These are phyloP conservation scores for Hyaena hyaena DNA, from an alignment of 2,113 vertebrate genomes.

Conservation along the genomic window DNA sequence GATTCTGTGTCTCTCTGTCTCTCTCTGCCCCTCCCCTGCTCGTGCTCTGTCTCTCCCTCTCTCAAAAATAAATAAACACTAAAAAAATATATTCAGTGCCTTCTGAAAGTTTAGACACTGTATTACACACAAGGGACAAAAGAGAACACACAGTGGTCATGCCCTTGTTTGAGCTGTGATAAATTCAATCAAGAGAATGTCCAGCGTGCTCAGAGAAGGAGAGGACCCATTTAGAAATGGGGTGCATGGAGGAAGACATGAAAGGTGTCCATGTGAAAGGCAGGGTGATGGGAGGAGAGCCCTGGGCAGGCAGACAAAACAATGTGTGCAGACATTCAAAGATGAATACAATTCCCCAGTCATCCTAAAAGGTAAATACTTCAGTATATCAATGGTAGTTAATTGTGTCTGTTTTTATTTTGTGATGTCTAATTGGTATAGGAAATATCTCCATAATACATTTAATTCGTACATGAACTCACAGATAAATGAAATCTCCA, in stretches of 20 bases:
- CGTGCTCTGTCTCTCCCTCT: too few relatives aligned
- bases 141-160: background rate
- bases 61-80: too few relatives aligned
- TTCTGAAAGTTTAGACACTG: background rate
- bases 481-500: background rate
- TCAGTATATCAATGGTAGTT: background rate
- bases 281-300: background rate
- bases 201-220: background rate
- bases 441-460: background rate
- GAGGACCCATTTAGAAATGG: background rate
- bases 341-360: background rate
- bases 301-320: background rate
- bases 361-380: background rate
- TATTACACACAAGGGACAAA: background rate
- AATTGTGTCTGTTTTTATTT: background rate
- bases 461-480: background rate
- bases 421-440: background rate
- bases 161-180: background rate
- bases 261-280: background rate
- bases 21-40: too few relatives aligned
- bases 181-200: background rate
- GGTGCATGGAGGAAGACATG: accelerated
- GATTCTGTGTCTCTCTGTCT: too few relatives aligned
- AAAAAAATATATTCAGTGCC: background rate
- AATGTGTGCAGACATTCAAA: background rate